Conservation (phyloP, 1,140 invertebrate genomes). For the Trichogramma pretiosum region DNA sequence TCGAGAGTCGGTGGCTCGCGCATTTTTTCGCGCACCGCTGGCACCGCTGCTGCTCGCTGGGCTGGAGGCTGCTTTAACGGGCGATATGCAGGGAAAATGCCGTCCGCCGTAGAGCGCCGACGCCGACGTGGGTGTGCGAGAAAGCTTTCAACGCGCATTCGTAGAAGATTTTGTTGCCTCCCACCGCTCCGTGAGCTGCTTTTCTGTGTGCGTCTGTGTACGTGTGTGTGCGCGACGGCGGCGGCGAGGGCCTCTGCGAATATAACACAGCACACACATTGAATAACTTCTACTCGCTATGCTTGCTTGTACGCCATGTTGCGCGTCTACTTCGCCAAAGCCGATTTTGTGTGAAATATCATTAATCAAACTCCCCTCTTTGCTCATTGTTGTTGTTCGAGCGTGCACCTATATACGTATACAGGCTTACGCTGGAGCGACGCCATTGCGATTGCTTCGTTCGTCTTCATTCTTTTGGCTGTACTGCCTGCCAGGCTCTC, state of each 20-base stretch:
- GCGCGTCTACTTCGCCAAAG: background rate
- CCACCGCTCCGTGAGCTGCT: no score
- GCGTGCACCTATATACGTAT: no score
- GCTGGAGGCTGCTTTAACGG: no score
- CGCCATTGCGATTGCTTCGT: no score
- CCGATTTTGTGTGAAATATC: conserved; percentile 33
- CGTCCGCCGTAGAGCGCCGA: no score
- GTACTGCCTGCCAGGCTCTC: background rate
- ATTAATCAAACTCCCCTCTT: conserved; percentile 42
- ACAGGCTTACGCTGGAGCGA: background rate
- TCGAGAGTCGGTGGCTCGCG: no score
- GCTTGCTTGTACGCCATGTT: conserved; percentile 4
- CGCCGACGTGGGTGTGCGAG: no score
- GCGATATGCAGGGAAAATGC: no score
- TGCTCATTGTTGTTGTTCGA: background rate
- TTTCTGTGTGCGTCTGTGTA: conserved; percentile 4
- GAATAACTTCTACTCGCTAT: conserved; percentile 15
- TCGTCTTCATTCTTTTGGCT: no score
- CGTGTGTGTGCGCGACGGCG: conserved; percentile 12
- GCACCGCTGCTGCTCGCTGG: no score
- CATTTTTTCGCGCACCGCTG: no score
- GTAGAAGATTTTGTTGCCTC: no score
- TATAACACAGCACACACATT: conserved; percentile 28
- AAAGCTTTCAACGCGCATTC: conserved; percentile 11
- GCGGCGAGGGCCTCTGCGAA: conserved; percentile 32